Evolutionary conservation across 2,113 vertebrate genomes (phyloP), one percentile per base, ranked within the genome.

Genomic region (Anarrhichthys ocellatus): DNA sequence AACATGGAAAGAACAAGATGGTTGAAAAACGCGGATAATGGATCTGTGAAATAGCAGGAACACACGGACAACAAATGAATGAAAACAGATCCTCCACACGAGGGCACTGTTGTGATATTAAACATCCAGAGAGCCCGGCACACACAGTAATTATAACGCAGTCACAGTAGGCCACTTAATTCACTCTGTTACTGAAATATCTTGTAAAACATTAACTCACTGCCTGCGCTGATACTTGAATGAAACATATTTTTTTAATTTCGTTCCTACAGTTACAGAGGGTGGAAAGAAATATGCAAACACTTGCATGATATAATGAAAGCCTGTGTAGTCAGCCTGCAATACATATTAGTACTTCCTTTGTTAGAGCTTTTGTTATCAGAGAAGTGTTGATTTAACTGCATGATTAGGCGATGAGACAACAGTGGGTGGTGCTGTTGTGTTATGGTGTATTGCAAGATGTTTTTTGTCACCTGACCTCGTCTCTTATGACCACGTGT

Each of bases 1-100:
- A 95, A 96, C 95, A 95, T 83, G 87, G 89, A 94, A 94, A 94
- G 94, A 94, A 96, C 95, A 96, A 93, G 94, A 83, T 74, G 91
- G 88, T 38, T 15, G 6, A 17, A 95, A 96, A 94, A 73, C 81
- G 3, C 44, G 95, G 95, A 94, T 9, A 59, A 4, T 78, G 91
- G 92, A 95, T 52, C 61, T 1, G 0, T 58, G 32, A 40, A 42
- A 74, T 61, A 89, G 38, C 40, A 4, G 85, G 84, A 89, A 50
- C 54, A 32, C 20, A 13, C 5, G 22, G 10, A 0, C 2, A 9
- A 42, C 9, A 24, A 54, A 54, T 22, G 22, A 65, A 6, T 27
- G 1, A 9, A 54, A 52, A 20, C 18, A 18, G 29, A 75, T 2
- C 27, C 3, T 67, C 91, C 90, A 84, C 88, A 58, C 0, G 90